A percentile compares a stretch with the other conserved stretches of the same genome.
phyloP scores from a whole-genome alignment of 2,797 vertebrate genomes.

The Clarias platycephalus region DNA sequence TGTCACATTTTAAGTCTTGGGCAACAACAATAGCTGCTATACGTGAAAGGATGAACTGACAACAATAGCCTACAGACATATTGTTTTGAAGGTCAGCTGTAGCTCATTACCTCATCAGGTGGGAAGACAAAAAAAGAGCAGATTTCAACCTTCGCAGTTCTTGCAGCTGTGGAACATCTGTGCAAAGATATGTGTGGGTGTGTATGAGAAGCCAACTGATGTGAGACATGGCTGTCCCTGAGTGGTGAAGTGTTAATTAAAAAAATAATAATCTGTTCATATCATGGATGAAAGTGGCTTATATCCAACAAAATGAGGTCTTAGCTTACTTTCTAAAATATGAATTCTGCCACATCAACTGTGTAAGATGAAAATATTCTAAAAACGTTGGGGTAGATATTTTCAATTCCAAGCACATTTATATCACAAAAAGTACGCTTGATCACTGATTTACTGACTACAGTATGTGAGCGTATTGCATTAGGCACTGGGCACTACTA shows the following conservation, averaged over 20 bases:
- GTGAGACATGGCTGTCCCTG: background rate
- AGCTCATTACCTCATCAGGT: conserved; percentile 10
- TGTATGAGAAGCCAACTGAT: background rate
- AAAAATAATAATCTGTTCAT: background rate
- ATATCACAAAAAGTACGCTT: background rate
- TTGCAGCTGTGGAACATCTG: background rate
- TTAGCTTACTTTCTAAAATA: background rate
- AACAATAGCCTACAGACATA: background rate
- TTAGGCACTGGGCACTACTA: background rate
- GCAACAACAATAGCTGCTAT: background rate
- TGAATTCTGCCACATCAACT: background rate
- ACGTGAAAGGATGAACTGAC: background rate
- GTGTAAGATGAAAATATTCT: background rate
- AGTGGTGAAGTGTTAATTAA: background rate
- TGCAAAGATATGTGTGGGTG: background rate
- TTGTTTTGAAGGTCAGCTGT: background rate
- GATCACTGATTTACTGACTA: background rate
- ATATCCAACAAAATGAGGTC: background rate
- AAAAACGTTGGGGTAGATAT: background rate
- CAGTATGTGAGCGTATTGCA: background rate
- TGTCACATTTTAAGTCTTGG: background rate
- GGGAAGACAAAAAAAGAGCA: background rate
- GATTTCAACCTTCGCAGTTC: background rate
- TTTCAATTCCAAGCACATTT: background rate
- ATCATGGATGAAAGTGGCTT: background rate